Conservation (phyloP, 2,888 invertebrate genomes). For the Sphaerophoria rueppellii region DNA sequence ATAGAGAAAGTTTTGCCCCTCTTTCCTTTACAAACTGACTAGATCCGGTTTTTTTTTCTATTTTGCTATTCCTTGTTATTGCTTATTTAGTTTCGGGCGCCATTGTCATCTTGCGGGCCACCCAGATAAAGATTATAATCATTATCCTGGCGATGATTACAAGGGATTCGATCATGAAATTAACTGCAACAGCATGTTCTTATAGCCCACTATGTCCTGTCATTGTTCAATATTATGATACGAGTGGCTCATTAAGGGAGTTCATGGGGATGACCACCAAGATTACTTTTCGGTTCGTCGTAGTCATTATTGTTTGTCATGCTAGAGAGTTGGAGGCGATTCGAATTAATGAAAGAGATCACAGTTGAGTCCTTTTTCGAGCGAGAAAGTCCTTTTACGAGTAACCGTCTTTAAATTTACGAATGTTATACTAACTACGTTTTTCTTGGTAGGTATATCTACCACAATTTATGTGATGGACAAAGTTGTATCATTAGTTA, state of each 20-base stretch:
- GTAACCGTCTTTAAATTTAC: conserved; percentile 26
- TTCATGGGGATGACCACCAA: conserved; percentile 66
- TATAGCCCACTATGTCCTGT: conserved; percentile 52
- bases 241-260: conserved; percentile 66
- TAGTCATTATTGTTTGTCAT: conserved; percentile 72
- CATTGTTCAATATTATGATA: conserved; percentile 63
- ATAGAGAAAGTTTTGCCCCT: conserved; percentile 74
- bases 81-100: conserved; percentile 65
- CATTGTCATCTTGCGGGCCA: conserved; percentile 16
- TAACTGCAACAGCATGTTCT: conserved; percentile 74
- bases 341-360: conserved; percentile 70
- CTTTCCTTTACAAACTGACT: background rate
- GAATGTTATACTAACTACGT: conserved; percentile 8
- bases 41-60: conserved; percentile 36
- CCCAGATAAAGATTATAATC: conserved; percentile 73
- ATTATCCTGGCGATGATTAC: conserved; percentile 78
- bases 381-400: conserved; percentile 29
- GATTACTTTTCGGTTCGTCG: conserved; percentile 64
- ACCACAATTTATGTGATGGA: conserved; percentile 82
- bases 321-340: conserved; percentile 57
- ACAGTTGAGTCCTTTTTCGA: conserved; percentile 45
- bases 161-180: conserved; percentile 76
- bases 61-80: conserved; percentile 68
- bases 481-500: conserved; percentile 77
- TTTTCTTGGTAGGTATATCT: conserved; percentile 47